Evolutionary conservation across 1,140 invertebrate species (phyloP).

Genomic region (Drosophila grimshawi): DNA sequence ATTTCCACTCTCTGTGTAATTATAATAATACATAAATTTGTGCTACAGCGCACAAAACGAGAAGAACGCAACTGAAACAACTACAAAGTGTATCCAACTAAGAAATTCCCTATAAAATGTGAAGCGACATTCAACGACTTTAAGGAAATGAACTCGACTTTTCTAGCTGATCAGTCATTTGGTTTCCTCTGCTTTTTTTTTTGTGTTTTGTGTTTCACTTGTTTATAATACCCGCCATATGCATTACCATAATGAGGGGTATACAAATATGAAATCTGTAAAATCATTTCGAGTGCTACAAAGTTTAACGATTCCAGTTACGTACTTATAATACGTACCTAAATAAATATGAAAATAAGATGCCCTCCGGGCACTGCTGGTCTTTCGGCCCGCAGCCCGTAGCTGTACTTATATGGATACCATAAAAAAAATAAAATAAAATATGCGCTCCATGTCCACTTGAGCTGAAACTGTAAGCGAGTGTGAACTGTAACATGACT

Average conservation of each 20-base stretch:
- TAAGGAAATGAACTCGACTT: too few species aligned
- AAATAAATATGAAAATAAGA: conserved; percentile 35
- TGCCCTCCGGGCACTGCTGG: conserved; percentile 24
- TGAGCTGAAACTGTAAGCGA: conserved; percentile 18
- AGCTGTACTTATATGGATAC: conserved; percentile 56
- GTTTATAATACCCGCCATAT: neutral
- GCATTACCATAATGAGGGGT: neutral
- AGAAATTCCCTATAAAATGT: conserved; percentile 15
- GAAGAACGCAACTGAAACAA: neutral
- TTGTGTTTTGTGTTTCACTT: neutral
- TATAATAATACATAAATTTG: conserved; percentile 81
- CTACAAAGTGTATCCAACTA: neutral
- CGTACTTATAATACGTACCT: conserved; percentile 36
- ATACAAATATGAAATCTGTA: conserved; percentile 47
- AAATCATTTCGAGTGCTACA: conserved; percentile 66
- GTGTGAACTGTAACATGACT: conserved; percentile 66
- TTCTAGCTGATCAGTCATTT: too few species aligned
- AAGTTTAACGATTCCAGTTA: conserved; percentile 65
- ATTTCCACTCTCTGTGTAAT: conserved; percentile 51
- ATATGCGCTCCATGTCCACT: conserved; percentile 40
- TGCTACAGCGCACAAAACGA: conserved; percentile 32
- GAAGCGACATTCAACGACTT: too few species aligned
- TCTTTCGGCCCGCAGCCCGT: conserved; percentile 8
- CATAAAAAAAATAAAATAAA: conserved; percentile 19
- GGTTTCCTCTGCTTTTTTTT: too few species aligned